Conservation (phyloP, 2,113 vertebrate species). For the Riparia riparia region DNA sequence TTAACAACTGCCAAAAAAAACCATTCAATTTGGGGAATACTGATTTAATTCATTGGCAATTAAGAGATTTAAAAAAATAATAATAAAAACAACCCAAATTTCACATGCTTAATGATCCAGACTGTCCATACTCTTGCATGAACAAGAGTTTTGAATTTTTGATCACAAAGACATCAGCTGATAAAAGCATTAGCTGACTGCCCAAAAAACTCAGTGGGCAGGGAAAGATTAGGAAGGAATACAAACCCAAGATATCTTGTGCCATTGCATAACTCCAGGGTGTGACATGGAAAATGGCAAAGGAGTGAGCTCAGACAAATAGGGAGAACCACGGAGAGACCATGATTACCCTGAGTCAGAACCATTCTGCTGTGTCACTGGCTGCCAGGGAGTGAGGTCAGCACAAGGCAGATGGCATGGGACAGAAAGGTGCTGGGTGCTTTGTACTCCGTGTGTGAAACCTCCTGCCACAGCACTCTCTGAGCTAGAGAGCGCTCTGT, state of each 20-base stretch:
- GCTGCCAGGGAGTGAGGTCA: background rate
- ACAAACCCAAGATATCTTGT: background rate
- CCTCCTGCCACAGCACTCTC: background rate
- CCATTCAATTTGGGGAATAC: background rate
- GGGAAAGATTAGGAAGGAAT: background rate
- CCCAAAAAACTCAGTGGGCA: background rate
- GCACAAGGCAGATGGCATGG: background rate
- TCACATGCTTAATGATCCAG: too few relatives aligned
- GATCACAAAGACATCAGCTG: background rate
- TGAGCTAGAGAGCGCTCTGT: rapidly evolving
- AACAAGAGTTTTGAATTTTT: background rate
- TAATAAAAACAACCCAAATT: background rate
- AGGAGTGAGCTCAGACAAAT: background rate
- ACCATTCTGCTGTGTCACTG: background rate
- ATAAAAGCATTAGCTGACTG: background rate
- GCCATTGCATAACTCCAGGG: background rate
- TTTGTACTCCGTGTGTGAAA: background rate
- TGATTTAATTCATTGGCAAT: background rate
- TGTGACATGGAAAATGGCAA: background rate
- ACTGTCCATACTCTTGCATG: background rate
- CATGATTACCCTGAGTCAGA: background rate
- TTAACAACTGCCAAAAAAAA: background rate
- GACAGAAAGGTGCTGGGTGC: background rate
- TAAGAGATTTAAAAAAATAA: background rate
- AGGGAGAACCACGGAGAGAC: rapidly evolving